Evolutionary conservation across 2,888 invertebrate genomes (phyloP), one percentile per base, ranked within the genome.

Genomic region (Plusia festucae): DNA sequence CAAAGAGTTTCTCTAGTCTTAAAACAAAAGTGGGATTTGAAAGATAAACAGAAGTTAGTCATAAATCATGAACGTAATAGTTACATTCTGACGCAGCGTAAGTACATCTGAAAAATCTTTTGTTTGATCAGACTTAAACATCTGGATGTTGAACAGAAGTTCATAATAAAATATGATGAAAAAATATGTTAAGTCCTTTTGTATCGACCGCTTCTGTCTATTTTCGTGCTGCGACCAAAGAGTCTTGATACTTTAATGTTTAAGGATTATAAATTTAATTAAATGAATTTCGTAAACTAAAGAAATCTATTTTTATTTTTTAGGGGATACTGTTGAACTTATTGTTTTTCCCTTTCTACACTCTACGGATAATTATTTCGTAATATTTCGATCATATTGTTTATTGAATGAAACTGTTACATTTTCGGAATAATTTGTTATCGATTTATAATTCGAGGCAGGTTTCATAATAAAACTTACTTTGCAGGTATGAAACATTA

Each of bases 101-200:
- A 90, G 90, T 91, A 91, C 86, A 89, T 90, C 89, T 91, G 91
- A 93, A 93, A 91, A 91, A 91, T 92, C 92, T 93, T 93, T 93
- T 94, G 95, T 95, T 94, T 94, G 94, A 94, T 93, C 93, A 91
- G 86, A 90, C 86, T 90, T 85, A 89, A 92, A 93, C 94, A 94
- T 94, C 94, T 94, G 94, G 95, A 94, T 91, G 91, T 88, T 92
- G 91, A 92, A 91, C 94, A 95, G 94, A 93, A 94, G 93, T 94
- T 95, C 94, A 95, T 95, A 94, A 94, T 94, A 94, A 94, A 93
- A 93, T 93, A 94, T 93, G 90, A 92, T 90, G 92, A 94, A 94
- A 93, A 95, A 94, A 93, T 93, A 91, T 90, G 91, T 90, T 93
- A 94, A 94, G 93, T 94, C 95, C 93, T 93, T 93, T 94, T 94